Conservation (phyloP, 30 jellyfish, hydroid and myxozoan species). For the Aurelia sp. region DNA sequence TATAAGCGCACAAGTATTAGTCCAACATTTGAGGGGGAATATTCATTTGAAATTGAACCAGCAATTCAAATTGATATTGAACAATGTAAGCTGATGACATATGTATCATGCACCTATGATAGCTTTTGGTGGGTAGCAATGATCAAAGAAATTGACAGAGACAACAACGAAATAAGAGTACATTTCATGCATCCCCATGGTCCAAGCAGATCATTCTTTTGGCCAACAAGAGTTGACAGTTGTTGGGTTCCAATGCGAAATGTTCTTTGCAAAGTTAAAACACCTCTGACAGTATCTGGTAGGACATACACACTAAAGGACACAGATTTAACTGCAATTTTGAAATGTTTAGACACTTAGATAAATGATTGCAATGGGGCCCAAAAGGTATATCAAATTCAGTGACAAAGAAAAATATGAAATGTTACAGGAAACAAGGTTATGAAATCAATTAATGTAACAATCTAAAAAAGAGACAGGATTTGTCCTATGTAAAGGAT, state of each 20-base stretch:
- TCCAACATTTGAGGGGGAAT: slow-evolving; percentile 20
- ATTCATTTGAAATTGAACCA: slow-evolving; percentile 8
- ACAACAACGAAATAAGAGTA: slow-evolving; percentile 35
- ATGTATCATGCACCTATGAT: slow-evolving; percentile 37
- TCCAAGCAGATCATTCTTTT: slow-evolving; percentile 31
- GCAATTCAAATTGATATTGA: slow-evolving; percentile 3
- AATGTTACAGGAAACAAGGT: too few relatives aligned
- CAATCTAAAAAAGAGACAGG: too few relatives aligned
- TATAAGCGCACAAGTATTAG: slow-evolving; percentile 44
- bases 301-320: slow-evolving; percentile 8
- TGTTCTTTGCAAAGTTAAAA: neutral
- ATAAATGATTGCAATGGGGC: neutral
- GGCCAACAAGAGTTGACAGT: slow-evolving; percentile 57
- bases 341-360: neutral
- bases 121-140: slow-evolving; percentile 39
- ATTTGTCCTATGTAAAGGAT: too few relatives aligned
- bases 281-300: slow-evolving; percentile 7
- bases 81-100: slow-evolving; percentile 16
- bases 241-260: slow-evolving; percentile 22
- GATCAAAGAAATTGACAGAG: slow-evolving; percentile 40
- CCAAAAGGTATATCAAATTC: too few relatives aligned
- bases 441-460: too few relatives aligned
- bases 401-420: too few relatives aligned
- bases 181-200: slow-evolving; percentile 70
- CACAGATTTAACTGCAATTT: neutral